Evolutionary conservation across 2,113 vertebrate species (phyloP).

Genomic region (Podilymbus podiceps): DNA sequence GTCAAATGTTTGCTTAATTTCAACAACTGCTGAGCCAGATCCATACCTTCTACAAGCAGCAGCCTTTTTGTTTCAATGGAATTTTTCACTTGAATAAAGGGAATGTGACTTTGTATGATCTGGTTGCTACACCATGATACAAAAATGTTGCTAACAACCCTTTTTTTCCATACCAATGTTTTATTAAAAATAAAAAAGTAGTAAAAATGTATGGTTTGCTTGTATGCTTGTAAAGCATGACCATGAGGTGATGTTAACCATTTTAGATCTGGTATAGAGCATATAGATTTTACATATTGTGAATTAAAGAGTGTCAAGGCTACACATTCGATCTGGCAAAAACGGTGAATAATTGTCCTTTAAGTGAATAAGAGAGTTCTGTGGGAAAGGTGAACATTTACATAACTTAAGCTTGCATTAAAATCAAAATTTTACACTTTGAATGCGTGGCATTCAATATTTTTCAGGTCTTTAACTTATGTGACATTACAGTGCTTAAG

Average conservation of each 20-base stretch:
- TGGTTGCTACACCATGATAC: not conserved
- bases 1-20: not conserved
- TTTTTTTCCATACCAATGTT: not conserved
- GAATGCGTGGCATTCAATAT: not conserved
- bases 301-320: not conserved
- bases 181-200: not conserved
- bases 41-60: not conserved
- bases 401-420: not conserved
- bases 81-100: not conserved
- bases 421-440: not conserved
- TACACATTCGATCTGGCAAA: not conserved
- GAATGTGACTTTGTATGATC: not conserved
- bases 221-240: not conserved
- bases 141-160: not conserved
- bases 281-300: not conserved
- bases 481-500: not conserved
- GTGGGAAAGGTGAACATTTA: not conserved
- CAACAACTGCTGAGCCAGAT: not conserved
- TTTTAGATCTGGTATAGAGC: not conserved
- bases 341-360: not conserved
- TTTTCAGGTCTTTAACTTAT: not conserved
- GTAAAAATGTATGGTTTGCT: not conserved
- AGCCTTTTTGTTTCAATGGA: not conserved
- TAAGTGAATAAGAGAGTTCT: not conserved
- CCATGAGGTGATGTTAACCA: not conserved